A percentile compares a stretch with the other conserved stretches of the same genome.
Evolutionary conservation across 2,888 invertebrate genomes (phyloP).

Genomic region (Ischnus inquisitorius): DNA sequence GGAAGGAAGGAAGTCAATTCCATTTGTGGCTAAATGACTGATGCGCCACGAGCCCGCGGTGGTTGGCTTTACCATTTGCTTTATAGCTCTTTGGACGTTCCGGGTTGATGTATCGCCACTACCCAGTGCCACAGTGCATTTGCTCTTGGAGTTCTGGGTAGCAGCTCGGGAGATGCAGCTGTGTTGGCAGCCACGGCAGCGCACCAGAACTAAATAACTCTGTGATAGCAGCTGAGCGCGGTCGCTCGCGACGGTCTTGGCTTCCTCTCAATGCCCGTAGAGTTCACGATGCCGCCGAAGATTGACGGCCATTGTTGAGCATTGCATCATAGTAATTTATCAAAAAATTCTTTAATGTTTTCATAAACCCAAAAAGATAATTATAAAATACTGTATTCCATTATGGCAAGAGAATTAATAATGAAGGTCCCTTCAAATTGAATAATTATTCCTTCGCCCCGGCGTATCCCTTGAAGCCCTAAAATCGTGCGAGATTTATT

Average conservation of each 20-base stretch:
- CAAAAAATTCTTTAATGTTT: constrained; percentile 47
- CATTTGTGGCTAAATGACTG: constrained; percentile 84
- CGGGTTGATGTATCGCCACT: constrained; percentile 79
- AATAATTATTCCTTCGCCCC: background rate
- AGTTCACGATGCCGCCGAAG: constrained; percentile 36
- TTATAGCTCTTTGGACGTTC: constrained; percentile 81
- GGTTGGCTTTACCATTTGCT: constrained; percentile 70
- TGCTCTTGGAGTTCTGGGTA: constrained; percentile 28
- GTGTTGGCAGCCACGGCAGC: constrained; percentile 53
- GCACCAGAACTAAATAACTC: constrained; percentile 49
- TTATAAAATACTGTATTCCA: background rate
- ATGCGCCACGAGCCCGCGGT: constrained; percentile 77
- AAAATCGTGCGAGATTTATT: constrained; percentile 29
- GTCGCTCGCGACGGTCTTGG: background rate
- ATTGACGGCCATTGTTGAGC: constrained; percentile 56
- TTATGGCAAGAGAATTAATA: background rate
- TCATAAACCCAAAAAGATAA: background rate
- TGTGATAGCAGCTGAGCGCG: constrained; percentile 52
- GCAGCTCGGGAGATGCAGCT: constrained; percentile 64
- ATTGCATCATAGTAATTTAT: constrained; percentile 54
- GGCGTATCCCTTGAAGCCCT: background rate
- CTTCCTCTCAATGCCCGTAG: background rate
- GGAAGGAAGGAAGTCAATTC: constrained; percentile 79
- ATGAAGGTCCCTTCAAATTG: background rate
- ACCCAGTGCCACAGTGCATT: constrained; percentile 6